Conservation (phyloP, 2,113 vertebrate species). For the Arenaria interpres region DNA sequence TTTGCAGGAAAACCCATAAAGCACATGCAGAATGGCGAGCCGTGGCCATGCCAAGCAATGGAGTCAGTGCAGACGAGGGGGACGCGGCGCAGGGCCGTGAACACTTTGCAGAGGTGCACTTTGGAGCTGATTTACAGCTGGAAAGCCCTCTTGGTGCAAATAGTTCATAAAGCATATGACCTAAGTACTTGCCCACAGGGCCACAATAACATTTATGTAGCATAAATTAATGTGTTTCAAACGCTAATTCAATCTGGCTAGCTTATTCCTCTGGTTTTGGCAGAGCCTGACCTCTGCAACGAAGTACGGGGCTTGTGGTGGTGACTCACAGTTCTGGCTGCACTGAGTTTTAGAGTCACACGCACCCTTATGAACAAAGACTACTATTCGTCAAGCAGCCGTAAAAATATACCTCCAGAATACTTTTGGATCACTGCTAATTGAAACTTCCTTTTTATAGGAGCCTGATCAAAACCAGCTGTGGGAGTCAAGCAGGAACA, state of each 20-base stretch:
- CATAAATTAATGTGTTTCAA: slow-evolving; percentile 79
- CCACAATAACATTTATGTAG: slow-evolving; percentile 82
- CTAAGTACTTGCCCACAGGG: slow-evolving; percentile 74
- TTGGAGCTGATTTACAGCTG: slow-evolving; percentile 55
- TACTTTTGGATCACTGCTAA: slow-evolving; percentile 67
- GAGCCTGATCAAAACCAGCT: slow-evolving; percentile 76
- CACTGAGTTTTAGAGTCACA: background rate
- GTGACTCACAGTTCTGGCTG: slow-evolving; percentile 69
- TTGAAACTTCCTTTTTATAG: slow-evolving; percentile 79
- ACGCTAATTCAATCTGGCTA: slow-evolving; percentile 77
- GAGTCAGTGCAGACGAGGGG: rapidly evolving
- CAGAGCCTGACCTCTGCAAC: slow-evolving; percentile 57
- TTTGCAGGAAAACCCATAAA: slow-evolving; percentile 43
- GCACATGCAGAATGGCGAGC: background rate
- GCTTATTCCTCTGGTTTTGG: slow-evolving; percentile 75
- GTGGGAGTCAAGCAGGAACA: slow-evolving; percentile 62
- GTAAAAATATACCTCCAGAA: slow-evolving; percentile 70
- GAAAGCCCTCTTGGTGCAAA: slow-evolving; percentile 64
- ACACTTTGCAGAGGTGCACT: background rate
- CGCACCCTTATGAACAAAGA: slow-evolving; percentile 50
- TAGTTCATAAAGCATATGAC: slow-evolving; percentile 75
- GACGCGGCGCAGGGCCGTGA: background rate
- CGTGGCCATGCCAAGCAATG: background rate
- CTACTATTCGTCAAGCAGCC: slow-evolving; percentile 40
- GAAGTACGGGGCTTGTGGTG: slow-evolving; percentile 48